Conservation (phyloP, 2,888 invertebrate genomes). For the Physocephala rufipes region DNA sequence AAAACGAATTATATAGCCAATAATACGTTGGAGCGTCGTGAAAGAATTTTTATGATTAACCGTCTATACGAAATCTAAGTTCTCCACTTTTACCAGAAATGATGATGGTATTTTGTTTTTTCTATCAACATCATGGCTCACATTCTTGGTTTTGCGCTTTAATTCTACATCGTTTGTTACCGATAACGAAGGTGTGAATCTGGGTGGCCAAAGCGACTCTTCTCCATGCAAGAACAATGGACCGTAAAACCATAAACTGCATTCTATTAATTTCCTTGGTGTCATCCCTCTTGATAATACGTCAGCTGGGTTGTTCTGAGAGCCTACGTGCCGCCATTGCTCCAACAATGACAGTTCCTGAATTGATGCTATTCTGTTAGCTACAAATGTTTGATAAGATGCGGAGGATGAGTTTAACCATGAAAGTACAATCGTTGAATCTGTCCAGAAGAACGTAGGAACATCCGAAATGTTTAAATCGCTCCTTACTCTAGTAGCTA, state of each 20-base stretch:
- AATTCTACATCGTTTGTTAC: constrained; percentile 3
- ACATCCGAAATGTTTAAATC: neutral
- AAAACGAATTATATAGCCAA: constrained; percentile 11
- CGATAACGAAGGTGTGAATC: neutral
- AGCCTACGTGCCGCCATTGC: constrained; percentile 32
- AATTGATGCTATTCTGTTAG: neutral
- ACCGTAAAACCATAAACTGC: constrained; percentile 38
- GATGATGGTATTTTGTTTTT: neutral
- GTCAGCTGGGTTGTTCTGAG: constrained; percentile 37
- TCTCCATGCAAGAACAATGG: constrained; percentile 13
- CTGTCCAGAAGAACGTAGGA: constrained; percentile 33
- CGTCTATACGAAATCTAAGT: neutral
- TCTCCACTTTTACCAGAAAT: neutral
- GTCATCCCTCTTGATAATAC: constrained; percentile 34
- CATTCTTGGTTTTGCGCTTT: neutral
- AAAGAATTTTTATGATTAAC: constrained; percentile 9
- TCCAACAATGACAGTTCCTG: neutral
- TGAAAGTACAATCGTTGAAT: constrained; percentile 35
- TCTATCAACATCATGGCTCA: neutral
- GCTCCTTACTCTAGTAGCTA: constrained; percentile 10
- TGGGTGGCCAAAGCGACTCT: neutral
- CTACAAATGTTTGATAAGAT: constrained; percentile 28
- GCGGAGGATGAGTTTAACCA: neutral
- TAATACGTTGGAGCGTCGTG: neutral
- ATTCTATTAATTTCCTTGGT: constrained; percentile 31